Conservation (phyloP, 23 tunicate species). For the Styela clava region DNA sequence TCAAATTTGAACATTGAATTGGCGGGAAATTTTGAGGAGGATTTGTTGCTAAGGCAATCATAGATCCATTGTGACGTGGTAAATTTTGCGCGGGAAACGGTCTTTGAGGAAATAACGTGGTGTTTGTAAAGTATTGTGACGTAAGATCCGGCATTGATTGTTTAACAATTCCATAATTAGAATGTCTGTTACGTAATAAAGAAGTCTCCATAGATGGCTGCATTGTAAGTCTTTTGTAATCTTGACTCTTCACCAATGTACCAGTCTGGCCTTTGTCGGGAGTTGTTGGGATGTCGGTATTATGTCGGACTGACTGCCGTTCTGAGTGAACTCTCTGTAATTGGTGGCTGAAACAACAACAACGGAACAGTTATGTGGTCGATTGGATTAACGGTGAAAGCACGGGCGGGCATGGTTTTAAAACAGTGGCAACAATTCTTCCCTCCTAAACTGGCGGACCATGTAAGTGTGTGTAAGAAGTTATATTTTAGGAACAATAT, state of each 20-base stretch:
- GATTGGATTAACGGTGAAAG: not conserved
- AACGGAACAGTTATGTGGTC: not conserved
- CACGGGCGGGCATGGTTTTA: too few relatives aligned
- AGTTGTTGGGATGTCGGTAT: not conserved
- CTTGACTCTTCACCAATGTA: not conserved
- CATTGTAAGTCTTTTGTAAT: not conserved
- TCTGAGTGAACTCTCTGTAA: not conserved
- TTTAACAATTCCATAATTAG: not conserved
- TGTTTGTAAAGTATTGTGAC: not conserved
- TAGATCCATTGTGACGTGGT: not conserved
- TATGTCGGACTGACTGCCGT: not conserved
- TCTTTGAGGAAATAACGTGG: not conserved
- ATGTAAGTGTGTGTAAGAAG: too few relatives aligned
- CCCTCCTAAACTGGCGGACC: too few relatives aligned
- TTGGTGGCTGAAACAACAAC: not conserved
- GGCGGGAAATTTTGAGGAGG: not conserved
- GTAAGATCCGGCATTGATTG: not conserved
- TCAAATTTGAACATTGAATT: not conserved
- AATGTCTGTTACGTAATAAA: not conserved
- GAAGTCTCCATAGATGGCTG: not conserved
- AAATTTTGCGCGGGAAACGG: not conserved
- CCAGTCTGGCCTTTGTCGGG: not conserved
- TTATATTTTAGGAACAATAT: too few relatives aligned
- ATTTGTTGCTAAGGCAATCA: not conserved
- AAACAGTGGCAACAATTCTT: too few relatives aligned